Evolutionary conservation across 2,113 vertebrate species (phyloP).

Genomic region (Notothenia rossii): DNA sequence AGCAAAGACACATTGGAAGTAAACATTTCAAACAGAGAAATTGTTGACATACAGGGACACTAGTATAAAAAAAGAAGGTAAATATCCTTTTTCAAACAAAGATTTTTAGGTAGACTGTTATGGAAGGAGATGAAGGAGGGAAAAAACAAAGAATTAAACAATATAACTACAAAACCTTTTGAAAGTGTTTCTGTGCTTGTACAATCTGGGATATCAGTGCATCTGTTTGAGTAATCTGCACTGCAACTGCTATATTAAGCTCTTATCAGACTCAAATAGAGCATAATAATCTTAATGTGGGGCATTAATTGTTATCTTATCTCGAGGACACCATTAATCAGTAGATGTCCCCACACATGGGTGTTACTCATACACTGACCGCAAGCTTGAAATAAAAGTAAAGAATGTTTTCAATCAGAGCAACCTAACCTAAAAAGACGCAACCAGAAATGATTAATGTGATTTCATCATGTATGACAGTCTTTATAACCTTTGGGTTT

Average conservation of each 20-base stretch:
- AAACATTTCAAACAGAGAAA: neutral
- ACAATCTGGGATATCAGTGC: neutral
- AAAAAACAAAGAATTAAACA: neutral
- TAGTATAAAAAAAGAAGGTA: no score
- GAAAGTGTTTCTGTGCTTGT: neutral
- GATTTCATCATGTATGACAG: neutral
- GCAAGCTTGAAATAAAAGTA: no score
- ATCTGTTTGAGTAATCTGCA: neutral
- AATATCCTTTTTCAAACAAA: neutral
- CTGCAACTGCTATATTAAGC: neutral
- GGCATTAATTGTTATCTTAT: neutral
- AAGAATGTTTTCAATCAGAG: neutral
- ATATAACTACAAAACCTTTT: neutral
- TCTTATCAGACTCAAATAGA: neutral
- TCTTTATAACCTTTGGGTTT: slow-evolving; percentile 90
- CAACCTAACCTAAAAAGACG: neutral
- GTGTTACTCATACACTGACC: neutral
- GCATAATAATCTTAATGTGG: neutral
- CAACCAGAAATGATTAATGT: slow-evolving; percentile 4
- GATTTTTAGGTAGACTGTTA: no score
- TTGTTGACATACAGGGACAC: no score
- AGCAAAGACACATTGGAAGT: neutral
- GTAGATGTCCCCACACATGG: neutral
- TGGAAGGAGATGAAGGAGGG: neutral
- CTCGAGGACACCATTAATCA: neutral